These are phyloP conservation scores for Alosa alosa DNA, from an alignment of 2,113 vertebrate species.

Conservation along the genomic window DNA sequence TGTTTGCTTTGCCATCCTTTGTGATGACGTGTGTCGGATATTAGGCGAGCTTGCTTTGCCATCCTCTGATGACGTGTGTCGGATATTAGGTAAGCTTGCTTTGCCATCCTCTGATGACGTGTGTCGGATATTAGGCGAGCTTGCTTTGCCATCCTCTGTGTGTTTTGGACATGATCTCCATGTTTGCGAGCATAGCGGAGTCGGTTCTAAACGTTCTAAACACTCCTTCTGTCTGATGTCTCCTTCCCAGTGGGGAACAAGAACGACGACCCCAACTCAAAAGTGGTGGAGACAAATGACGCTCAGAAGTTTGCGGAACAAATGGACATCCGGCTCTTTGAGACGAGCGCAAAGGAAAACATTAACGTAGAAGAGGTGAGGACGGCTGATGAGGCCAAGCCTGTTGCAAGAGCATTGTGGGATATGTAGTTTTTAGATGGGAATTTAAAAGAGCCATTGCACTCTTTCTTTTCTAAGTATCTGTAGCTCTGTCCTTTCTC, in stretches of 20 bases:
- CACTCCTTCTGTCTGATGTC: not conserved
- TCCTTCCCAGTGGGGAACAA: constrained; percentile 90
- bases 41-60: too few species aligned
- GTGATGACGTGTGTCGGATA: too few species aligned
- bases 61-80: constrained; percentile 91
- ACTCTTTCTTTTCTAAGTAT: not conserved
- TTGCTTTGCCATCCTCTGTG: too few species aligned
- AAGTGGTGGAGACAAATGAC: constrained; percentile 97
- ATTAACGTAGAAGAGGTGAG: constrained; percentile 96
- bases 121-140: constrained; percentile 95
- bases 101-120: constrained; percentile 70
- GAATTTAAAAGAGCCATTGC: not conserved
- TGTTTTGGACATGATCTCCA: too few species aligned
- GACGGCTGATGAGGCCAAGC: not conserved
- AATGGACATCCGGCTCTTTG: constrained; percentile 97
- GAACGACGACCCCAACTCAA: constrained; percentile 94
- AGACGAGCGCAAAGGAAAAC: constrained; percentile 99
- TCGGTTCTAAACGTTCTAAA: not conserved
- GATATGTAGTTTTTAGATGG: not conserved
- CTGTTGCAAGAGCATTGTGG: not conserved
- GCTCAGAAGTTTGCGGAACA: constrained; percentile 98
- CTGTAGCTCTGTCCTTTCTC: too few species aligned
- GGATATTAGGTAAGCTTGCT: constrained; percentile 87
- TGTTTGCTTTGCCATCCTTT: not conserved
- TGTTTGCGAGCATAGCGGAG: not conserved